Evolutionary conservation across 2,113 vertebrate species (phyloP).

Genomic region (Oophaga pumilio): DNA sequence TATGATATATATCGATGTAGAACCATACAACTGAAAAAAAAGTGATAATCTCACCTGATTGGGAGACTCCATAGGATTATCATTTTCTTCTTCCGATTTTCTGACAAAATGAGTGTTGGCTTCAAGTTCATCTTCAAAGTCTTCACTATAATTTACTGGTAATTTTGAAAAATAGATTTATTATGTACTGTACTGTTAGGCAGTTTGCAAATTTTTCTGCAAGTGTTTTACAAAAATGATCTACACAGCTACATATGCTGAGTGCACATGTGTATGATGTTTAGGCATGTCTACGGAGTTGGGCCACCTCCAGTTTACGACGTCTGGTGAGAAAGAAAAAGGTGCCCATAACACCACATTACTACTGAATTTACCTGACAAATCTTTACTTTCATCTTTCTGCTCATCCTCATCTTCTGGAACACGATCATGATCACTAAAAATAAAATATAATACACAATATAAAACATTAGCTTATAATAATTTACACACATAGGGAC

Average conservation of each 20-base stretch:
- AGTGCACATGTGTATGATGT: too few species aligned
- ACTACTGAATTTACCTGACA: conserved; percentile 66
- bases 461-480: neutral
- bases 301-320: too few species aligned
- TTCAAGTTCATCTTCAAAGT: conserved; percentile 85
- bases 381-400: conserved; percentile 62
- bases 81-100: conserved; percentile 62
- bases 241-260: too few species aligned
- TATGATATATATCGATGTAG: neutral
- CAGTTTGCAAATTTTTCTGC: neutral
- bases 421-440: conserved; percentile 56
- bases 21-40: neutral
- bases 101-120: conserved; percentile 50
- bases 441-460: conserved; percentile 11
- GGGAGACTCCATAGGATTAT: neutral
- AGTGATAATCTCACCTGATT: conserved; percentile 1
- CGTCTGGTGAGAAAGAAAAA: too few species aligned
- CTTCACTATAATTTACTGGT: conserved; percentile 81
- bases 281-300: too few species aligned
- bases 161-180: conserved; percentile 44
- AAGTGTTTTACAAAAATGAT: neutral
- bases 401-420: conserved; percentile 61
- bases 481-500: neutral
- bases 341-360: neutral
- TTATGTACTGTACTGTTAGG: neutral